Percentiles rank a stretch among this genome's conserved stretches.
Conservation (phyloP, 2,888 invertebrate species). For the Euplagia quadripunctaria region DNA sequence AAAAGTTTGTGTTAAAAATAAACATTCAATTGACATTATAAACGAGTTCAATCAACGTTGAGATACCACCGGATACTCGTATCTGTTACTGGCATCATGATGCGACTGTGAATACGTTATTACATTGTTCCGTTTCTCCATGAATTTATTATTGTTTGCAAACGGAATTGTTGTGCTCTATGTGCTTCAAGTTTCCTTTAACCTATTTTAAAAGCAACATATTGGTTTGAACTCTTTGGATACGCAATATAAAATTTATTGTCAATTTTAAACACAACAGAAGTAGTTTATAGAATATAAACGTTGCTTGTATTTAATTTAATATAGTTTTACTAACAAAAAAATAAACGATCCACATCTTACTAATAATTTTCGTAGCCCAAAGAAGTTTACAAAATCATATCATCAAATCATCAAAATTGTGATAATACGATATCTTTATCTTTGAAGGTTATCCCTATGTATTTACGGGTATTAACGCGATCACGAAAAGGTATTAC, state of each 20-base stretch:
- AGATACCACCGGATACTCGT: not conserved
- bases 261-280: not conserved
- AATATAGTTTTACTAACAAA: not conserved
- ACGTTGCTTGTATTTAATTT: not conserved
- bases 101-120: constrained; percentile 6
- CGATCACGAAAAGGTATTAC: no score
- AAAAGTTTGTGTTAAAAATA: no score
- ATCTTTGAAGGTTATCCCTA: not conserved
- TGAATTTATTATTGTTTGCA: constrained; percentile 13
- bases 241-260: not conserved
- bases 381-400: no score
- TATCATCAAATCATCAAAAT: no score
- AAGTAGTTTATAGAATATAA: not conserved
- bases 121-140: constrained; percentile 3
- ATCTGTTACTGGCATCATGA: not conserved
- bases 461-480: no score
- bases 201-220: not conserved
- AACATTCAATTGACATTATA: not conserved
- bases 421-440: no score
- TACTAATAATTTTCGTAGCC: no score
- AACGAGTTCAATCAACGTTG: not conserved
- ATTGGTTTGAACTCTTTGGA: not conserved
- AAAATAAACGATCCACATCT: no score
- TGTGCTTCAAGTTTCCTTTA: not conserved
- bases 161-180: constrained; percentile 1